phyloP scores from a whole-genome alignment of 2,888 invertebrate species.

The Eristalinus aeneus region DNA sequence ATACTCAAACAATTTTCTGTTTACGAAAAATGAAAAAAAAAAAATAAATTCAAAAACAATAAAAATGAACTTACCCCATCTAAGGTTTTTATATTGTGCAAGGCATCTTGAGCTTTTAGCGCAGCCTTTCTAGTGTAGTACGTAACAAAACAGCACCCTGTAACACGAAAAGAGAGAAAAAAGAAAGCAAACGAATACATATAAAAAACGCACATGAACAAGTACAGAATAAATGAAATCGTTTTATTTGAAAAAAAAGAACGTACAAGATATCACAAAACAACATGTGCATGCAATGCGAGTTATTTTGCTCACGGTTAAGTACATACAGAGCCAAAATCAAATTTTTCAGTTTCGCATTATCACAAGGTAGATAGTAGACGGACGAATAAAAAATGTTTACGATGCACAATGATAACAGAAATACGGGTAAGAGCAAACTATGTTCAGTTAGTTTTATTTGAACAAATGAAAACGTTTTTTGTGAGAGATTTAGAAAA shows the following conservation, averaged over 20 bases:
- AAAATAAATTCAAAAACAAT: slow-evolving; percentile 2
- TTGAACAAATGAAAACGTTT: neutral
- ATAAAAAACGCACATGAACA: slow-evolving; percentile 72
- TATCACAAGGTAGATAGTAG: neutral
- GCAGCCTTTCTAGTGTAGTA: slow-evolving; percentile 99
- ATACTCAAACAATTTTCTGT: slow-evolving; percentile 11
- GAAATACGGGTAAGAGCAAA: slow-evolving; percentile 1
- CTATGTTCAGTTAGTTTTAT: neutral
- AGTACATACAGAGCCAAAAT: neutral
- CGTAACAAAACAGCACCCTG: slow-evolving; percentile 99
- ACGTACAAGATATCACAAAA: neutral
- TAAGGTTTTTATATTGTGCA: slow-evolving; percentile 99
- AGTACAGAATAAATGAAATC: slow-evolving; percentile 60
- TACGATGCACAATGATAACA: slow-evolving; percentile 40
- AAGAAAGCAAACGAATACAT: slow-evolving; percentile 73
- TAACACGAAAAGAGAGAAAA: slow-evolving; percentile 83
- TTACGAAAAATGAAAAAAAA: neutral
- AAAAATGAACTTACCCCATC: slow-evolving; percentile 91
- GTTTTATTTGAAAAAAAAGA: slow-evolving; percentile 18
- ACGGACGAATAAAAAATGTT: slow-evolving; percentile 21
- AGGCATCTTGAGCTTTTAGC: slow-evolving; percentile 98
- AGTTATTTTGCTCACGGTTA: slow-evolving; percentile 25
- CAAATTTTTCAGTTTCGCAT: slow-evolving; percentile 1
- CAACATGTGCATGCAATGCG: slow-evolving; percentile 59
- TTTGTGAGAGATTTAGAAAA: neutral